Evolutionary conservation across 2,113 vertebrate species (phyloP).

Genomic region (Crotalus horridus): DNA sequence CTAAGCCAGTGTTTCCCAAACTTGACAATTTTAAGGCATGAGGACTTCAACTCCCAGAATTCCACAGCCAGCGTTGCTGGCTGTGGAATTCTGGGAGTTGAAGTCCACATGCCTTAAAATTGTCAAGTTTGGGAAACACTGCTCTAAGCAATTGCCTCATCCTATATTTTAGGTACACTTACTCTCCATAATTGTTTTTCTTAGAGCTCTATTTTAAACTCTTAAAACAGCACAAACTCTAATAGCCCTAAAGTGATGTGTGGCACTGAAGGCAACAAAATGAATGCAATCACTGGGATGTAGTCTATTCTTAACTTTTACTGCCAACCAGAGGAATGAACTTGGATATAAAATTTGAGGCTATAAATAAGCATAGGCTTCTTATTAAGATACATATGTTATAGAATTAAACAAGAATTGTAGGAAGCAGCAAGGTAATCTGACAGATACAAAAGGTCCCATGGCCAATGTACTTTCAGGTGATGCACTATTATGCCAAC

Average conservation of each 20-base stretch:
- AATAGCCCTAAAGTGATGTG: background rate
- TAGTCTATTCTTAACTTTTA: background rate
- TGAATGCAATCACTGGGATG: background rate
- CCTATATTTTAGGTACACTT: background rate
- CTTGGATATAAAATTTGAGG: background rate
- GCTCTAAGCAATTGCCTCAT: background rate
- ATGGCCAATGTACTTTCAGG: background rate
- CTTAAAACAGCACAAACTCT: background rate
- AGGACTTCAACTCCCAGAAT: no score
- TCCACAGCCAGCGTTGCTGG: no score
- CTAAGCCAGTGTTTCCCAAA: no score
- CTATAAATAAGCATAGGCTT: background rate
- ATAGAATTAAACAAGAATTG: background rate
- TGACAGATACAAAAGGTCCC: background rate
- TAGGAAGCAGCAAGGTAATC: background rate
- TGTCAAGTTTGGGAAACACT: no score
- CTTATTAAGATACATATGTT: background rate
- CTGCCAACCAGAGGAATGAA: background rate
- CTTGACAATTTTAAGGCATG: no score
- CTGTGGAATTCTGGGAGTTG: no score
- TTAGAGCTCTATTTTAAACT: background rate
- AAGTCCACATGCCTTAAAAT: no score
- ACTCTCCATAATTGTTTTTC: background rate
- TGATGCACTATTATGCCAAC: background rate
- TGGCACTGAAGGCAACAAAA: background rate